Base-by-base conservation (phyloP, 2,797 vertebrate species). In the Neopelma chrysocephalum region DNA sequence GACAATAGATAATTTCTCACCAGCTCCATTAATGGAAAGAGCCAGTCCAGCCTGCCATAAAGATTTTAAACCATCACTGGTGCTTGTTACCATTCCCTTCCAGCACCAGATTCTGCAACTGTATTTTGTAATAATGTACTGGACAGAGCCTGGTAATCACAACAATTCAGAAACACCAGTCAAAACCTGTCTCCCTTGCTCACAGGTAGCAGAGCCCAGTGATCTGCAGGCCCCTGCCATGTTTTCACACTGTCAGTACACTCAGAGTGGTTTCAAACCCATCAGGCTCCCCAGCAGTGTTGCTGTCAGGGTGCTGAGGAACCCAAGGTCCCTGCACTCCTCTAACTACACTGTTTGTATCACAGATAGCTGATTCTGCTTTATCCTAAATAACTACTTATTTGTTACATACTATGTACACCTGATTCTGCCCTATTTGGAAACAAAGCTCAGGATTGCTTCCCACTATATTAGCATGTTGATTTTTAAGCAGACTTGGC, bases 391-490 rank as follows among this genome's bases (percentile, higher is more conserved):
- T 23, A 60, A 32, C 6, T 48, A 36, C 5, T n/a, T n/a, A 42
- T 23, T 64, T 29, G 22, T 19, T 56, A 27, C 16, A n/a, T 15
- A 29, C 23, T 64, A 19, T 3, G 0, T 36, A 38, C 5, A 57
- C 8, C 20, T 1, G 10, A 48, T 43, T 25, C 51, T 87, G 43
- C 26, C 60, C 29, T 45, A 23, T 3, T 7, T 20, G 45, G 31
- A 87, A 89, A 70, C 15, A 14, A 62, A 77, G 48, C 25, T 78
- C 32, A 12, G 26, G 29, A 18, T 23, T 62, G 14, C 32, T 71
- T 43, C 20, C 43, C 19, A 2, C 18, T 51, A 13, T 0, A 56
- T 20, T 1, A 72, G 11, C 32, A 68, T 2, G 0, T 7, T 1
- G 13, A 5, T 6, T 84, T 79, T 76, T n/a, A 47, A 56, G 10